Conservation (phyloP, 1,140 invertebrate species). For the Sarcophaga peregrina region DNA sequence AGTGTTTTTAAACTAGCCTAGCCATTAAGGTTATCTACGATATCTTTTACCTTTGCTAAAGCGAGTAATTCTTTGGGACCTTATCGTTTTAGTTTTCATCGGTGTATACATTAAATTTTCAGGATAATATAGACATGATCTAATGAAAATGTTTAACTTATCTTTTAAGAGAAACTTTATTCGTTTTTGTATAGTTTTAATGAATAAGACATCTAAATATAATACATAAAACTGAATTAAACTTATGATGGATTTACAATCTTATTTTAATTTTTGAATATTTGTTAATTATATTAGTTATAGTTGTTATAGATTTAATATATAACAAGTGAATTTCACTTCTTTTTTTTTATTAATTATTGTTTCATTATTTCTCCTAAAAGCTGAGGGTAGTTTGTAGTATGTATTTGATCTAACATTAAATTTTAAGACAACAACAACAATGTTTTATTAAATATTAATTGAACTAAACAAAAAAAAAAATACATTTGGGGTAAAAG, state of each 20-base stretch:
- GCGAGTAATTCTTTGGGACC: too few species aligned
- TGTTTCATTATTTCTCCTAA: conserved; percentile 28
- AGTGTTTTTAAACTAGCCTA: too few species aligned
- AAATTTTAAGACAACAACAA: conserved; percentile 40
- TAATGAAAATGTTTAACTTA: background rate
- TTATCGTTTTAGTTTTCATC: too few species aligned
- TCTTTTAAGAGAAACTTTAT: conserved; percentile 33
- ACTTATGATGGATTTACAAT: background rate
- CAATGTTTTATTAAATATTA: conserved; percentile 37
- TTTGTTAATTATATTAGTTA: background rate
- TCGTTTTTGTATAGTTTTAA: background rate
- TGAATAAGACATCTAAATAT: conserved; percentile 34
- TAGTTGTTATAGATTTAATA: background rate
- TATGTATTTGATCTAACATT: background rate
- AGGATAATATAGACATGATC: background rate
- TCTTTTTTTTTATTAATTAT: conserved; percentile 16
- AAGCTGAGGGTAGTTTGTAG: background rate
- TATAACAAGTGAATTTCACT: conserved; percentile 32
- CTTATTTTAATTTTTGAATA: conserved; percentile 2
- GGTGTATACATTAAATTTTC: too few species aligned
- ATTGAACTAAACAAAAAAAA: conserved; percentile 24
- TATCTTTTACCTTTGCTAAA: too few species aligned
- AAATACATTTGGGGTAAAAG: conserved; percentile 1
- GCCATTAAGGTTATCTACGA: too few species aligned
- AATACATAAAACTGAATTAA: conserved; percentile 30